Conservation (phyloP, 64 coral and sea anemone species). For the Stichodactyla helianthus region DNA sequence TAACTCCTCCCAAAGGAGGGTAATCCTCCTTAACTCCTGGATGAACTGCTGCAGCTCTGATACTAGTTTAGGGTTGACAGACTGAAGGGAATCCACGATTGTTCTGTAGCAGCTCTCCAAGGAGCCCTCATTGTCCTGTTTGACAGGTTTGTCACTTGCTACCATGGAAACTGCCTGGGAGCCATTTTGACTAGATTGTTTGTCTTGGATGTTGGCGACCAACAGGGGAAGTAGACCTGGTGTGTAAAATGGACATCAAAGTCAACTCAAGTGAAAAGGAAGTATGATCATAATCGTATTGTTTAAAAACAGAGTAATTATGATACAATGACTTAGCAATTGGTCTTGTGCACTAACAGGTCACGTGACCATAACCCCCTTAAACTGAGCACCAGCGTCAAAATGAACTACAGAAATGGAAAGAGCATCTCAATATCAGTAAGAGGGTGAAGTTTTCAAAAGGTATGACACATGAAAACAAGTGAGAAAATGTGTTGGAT, state of each 20-base stretch:
- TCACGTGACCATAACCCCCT: too few species aligned
- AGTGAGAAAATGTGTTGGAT: not conserved
- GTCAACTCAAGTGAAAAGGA: too few species aligned
- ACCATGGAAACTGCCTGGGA: not conserved
- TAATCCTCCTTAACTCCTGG: constrained; percentile 82
- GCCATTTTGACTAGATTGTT: constrained; percentile 23
- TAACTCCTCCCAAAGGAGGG: constrained; percentile 91
- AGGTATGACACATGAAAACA: too few species aligned
- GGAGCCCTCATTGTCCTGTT: constrained; percentile 54
- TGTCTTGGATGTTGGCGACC: constrained; percentile 28
- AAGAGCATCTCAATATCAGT: too few species aligned
- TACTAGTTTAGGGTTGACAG: constrained; percentile 70
- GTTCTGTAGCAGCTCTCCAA: constrained; percentile 79
- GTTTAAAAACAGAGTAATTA: too few species aligned
- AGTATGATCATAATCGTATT: too few species aligned
- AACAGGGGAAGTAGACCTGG: constrained; percentile 53
- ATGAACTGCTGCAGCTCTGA: constrained; percentile 89
- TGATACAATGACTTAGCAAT: too few species aligned
- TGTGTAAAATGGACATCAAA: not conserved
- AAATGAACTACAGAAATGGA: too few species aligned
- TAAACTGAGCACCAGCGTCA: too few species aligned
- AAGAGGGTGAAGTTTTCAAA: too few species aligned
- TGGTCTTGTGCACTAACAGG: too few species aligned
- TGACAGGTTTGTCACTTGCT: constrained; percentile 32
- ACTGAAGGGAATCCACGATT: constrained; percentile 82